Base-by-base conservation (phyloP, 2,888 invertebrate species). In the Pammene fasciana region DNA sequence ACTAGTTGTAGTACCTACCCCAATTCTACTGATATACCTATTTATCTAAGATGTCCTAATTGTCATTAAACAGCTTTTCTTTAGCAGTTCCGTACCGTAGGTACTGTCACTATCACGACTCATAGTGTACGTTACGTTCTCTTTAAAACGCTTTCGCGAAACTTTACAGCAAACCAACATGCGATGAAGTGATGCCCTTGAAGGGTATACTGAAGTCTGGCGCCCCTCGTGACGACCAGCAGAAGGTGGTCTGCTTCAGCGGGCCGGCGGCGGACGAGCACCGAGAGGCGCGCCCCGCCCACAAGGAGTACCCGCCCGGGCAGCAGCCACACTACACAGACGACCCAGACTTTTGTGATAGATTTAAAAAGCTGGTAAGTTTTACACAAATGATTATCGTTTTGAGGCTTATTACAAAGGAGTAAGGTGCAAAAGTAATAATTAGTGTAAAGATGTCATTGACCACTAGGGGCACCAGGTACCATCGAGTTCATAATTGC, bases 231-330 rank as follows among this genome's bases (percentile, higher is more conserved):
- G 91, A 90, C 18, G 92, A 92, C 72, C 90, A 92, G 73, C 92
- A 92, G 78, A 91, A 90, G 77, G 85, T 92, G 73, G 91, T 92
- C 14, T 92, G 92, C 83, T 92, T 92, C 83, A 92, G 81, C 70
- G 92, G 89, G 0, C 90, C 92, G 0, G 84, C 86, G n/a, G 71
- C 83, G 0, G 78, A 85, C 41, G 86, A 86, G 34, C 85, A 84
- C 48, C 78, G 83, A 0, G 80, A 80, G n/a, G 55, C 74, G 2
- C 71, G 73, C 38, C 71, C 72, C 45, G 61, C 73, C 65, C 85
- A n/a, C 54, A 18, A 18, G 50, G 18, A 50, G 50, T 54, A 88
- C 74, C 83, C 86, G 36, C 81, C 87, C 0, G 88, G 86, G 0
- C 79, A 87, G 54, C 89, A 89, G 65, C 87, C 90, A 0, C 89